Percentiles rank a stretch among this genome's conserved stretches.
Conservation (phyloP, 1,140 invertebrate species). For the Saxidomus purpurata region DNA sequence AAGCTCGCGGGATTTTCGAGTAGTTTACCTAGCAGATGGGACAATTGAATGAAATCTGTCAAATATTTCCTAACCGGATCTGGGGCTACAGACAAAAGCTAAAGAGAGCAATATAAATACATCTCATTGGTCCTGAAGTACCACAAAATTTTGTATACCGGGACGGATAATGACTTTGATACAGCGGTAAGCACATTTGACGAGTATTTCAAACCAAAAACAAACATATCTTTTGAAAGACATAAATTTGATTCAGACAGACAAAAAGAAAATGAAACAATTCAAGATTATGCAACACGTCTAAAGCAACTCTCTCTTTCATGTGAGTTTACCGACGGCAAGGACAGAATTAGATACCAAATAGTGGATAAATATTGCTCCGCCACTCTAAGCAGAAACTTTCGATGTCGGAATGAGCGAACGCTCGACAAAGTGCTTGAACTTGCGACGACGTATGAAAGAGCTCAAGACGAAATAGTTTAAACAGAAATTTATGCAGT, state of each 20-base stretch:
- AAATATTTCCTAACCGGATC: not conserved
- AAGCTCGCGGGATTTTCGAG: no score
- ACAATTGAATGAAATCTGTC: not conserved
- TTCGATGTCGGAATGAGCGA: conserved; percentile 13
- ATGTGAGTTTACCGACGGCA: conserved; percentile 62
- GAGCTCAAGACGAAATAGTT: not conserved
- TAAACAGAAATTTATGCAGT: not conserved
- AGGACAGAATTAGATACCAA: conserved; percentile 58
- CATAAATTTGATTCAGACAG: not conserved
- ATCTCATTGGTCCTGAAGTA: not conserved
- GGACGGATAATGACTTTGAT: conserved; percentile 43
- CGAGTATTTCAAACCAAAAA: conserved; percentile 56
- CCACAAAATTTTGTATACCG: not conserved
- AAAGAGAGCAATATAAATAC: not conserved
- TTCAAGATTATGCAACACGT: conserved; percentile 35
- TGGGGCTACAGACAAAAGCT: not conserved
- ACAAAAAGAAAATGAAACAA: not conserved
- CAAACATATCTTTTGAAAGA: conserved; percentile 49
- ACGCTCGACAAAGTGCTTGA: conserved; percentile 28
- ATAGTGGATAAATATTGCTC: conserved; percentile 50
- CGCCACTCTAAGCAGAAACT: conserved; percentile 31
- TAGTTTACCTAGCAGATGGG: no score
- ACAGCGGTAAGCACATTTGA: conserved; percentile 36
- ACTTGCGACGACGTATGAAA: conserved; percentile 3
- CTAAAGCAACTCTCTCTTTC: conserved; percentile 8